A percentile compares a stretch with the other conserved stretches of the same genome.
Evolutionary conservation across 2,888 invertebrate species (phyloP).

Genomic region (Amitus sp.): DNA sequence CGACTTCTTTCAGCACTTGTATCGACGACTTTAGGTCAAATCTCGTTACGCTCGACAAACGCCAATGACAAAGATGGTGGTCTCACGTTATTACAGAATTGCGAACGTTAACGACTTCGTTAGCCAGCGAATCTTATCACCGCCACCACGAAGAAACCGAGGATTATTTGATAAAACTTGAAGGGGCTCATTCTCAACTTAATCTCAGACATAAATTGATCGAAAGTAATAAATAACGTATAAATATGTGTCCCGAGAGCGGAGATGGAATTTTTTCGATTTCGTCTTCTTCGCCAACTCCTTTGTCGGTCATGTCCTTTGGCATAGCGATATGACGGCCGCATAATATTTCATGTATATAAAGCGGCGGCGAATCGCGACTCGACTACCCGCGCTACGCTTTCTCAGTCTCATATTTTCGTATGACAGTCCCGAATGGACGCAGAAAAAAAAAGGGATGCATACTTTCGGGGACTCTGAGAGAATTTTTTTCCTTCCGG

Average conservation of each 20-base stretch:
- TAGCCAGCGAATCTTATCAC: too few relatives aligned
- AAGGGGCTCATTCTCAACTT: too few relatives aligned
- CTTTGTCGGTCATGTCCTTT: conserved; percentile 50
- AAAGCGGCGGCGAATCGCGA: conserved; percentile 35
- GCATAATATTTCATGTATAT: conserved; percentile 59
- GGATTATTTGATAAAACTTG: too few relatives aligned
- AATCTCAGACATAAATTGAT: not conserved
- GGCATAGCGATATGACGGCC: conserved; percentile 60
- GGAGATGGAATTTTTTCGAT: conserved; percentile 2
- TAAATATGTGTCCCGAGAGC: not conserved
- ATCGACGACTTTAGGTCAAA: conserved; percentile 36
- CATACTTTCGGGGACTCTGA: not conserved
- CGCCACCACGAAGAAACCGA: too few relatives aligned
- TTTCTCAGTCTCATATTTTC: conserved; percentile 3
- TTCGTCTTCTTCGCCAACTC: conserved; percentile 9
- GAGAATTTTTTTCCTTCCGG: conserved; percentile 11
- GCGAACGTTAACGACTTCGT: conserved; percentile 45
- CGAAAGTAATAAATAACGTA: conserved; percentile 4
- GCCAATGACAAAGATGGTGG: conserved; percentile 56
- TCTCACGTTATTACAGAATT: conserved; percentile 50
- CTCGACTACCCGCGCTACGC: not conserved
- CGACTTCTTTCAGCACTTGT: conserved; percentile 38
- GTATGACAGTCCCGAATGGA: not conserved
- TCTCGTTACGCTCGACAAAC: conserved; percentile 48
- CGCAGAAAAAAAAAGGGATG: not conserved